Conservation (phyloP, 2,888 invertebrate genomes). For the Tipula vernalis region DNA sequence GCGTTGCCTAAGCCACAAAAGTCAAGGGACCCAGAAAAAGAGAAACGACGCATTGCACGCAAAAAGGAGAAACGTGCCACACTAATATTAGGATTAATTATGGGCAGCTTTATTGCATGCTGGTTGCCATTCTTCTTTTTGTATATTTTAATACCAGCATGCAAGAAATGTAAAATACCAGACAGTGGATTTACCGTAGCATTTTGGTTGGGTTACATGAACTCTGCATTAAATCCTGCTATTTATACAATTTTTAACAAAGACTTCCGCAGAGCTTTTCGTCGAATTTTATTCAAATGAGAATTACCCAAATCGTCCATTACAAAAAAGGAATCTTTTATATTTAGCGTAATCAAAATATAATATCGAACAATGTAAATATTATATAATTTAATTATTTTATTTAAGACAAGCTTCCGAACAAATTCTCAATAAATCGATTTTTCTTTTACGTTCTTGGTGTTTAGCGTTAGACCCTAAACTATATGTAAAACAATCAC, state of each 20-base stretch:
- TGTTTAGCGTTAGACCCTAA: not conserved
- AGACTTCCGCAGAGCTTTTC: constrained; percentile 81
- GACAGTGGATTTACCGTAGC: constrained; percentile 69
- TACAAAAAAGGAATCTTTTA: not conserved
- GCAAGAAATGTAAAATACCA: constrained; percentile 53
- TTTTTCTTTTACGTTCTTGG: not conserved
- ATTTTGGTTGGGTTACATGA: constrained; percentile 88
- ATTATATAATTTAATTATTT: not conserved
- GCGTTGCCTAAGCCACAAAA: constrained; percentile 52
- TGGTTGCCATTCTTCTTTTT: constrained; percentile 92
- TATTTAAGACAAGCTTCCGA: not conserved
- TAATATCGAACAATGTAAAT: not conserved
- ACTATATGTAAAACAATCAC: not conserved
- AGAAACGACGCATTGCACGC: constrained; percentile 72
- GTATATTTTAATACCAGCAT: constrained; percentile 66
- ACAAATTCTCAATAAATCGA: not conserved
- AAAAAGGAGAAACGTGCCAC: constrained; percentile 89
- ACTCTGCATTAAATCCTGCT: constrained; percentile 79
- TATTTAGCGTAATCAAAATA: not conserved
- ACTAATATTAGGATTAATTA: constrained; percentile 80
- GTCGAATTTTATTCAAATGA: constrained; percentile 70
- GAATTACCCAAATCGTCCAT: not conserved
- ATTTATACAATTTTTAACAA: constrained; percentile 90
- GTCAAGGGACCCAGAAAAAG: constrained; percentile 71
- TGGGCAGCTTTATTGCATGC: constrained; percentile 90